Base-by-base conservation (phyloP, 2,797 vertebrate species). In the Spondyliosoma cantharus region DNA sequence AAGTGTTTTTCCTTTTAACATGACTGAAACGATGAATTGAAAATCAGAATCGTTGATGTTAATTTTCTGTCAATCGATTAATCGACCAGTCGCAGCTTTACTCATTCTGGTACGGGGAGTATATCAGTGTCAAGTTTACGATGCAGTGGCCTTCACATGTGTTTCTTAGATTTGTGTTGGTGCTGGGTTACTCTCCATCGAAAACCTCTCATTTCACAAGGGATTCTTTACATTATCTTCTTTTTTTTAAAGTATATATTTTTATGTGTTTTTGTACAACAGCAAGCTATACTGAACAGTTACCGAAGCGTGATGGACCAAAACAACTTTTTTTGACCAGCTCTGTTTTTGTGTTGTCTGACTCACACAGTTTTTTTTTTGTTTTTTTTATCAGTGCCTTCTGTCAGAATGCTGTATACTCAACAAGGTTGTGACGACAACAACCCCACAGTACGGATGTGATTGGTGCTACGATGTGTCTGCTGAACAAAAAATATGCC, bases 251-350 rank as follows among this genome's bases (percentile, higher is more conserved):
- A 82, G 22, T 87, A 74, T 84, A 86, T 88, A 70, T 91, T 85
- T 86, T 81, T 83, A 82, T 83, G 27, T 84, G 76, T 90, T 83
- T 90, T 87, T 87, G 20, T 86, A 84, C 22, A 11, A 83, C 77
- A 83, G 77, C 80, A 74, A 80, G 25, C 43, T 80, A 53, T 82
- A 85, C 62, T 68, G 70, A 89, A 48, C 48, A 79, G 45, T 81
- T 71, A 59, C 27, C 42, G 48, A 72, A 56, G 76, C 5, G 19
- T 22, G 58, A 70, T n/a, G 53, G 83, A 79, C 76, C 67, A 46
- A 53, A 68, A 72, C 64, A 75, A 67, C 65, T 29, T 24, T 12
- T 62, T 70, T 71, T 22, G 66, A 72, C 32, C 49, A 1, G 70
- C 58, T 85, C 11, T 76, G 57, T 86, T 69, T 52, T 80, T 61